These are phyloP conservation scores for Acrossocheilus wenchowensis DNA, from an alignment of 2,797 vertebrate species.

Conservation along the genomic window DNA sequence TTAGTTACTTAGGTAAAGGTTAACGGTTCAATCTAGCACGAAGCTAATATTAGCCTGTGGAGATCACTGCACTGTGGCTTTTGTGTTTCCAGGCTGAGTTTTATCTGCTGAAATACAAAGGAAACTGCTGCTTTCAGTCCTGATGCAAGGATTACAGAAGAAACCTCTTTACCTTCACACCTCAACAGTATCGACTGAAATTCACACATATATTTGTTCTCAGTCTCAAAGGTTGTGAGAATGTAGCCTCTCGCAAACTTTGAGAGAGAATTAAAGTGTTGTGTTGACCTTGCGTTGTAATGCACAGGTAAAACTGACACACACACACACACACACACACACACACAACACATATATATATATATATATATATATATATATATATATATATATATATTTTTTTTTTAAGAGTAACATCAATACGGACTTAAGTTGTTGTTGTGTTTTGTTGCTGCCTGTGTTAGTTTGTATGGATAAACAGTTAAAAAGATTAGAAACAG, in stretches of 20 bases:
- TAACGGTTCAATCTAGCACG: not conserved
- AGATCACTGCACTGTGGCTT: not conserved
- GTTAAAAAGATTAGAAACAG: too few relatives aligned
- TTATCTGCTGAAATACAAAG: conserved; percentile 21
- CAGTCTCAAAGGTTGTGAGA: conserved; percentile 19
- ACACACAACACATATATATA: too few relatives aligned
- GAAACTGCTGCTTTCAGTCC: conserved; percentile 15
- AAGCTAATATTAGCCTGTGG: conserved; percentile 19
- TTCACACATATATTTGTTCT: conserved; percentile 49
- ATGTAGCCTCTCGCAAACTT: not conserved
- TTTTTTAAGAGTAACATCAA: not conserved
- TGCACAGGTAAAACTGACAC: not conserved
- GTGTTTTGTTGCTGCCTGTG: not conserved
- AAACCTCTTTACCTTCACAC: conserved; percentile 27
- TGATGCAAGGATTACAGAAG: conserved; percentile 52
- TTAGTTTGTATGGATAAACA: not conserved
- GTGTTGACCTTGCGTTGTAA: conserved; percentile 5
- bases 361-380: too few relatives aligned
- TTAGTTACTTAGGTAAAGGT: conserved; percentile 16
- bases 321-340: too few relatives aligned
- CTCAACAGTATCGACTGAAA: not conserved
- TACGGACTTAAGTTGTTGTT: not conserved
- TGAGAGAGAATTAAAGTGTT: not conserved
- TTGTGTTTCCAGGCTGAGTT: conserved; percentile 12
- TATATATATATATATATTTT: too few relatives aligned